Conservation (phyloP, 2,797 vertebrate species). For the Molossus molossus region DNA sequence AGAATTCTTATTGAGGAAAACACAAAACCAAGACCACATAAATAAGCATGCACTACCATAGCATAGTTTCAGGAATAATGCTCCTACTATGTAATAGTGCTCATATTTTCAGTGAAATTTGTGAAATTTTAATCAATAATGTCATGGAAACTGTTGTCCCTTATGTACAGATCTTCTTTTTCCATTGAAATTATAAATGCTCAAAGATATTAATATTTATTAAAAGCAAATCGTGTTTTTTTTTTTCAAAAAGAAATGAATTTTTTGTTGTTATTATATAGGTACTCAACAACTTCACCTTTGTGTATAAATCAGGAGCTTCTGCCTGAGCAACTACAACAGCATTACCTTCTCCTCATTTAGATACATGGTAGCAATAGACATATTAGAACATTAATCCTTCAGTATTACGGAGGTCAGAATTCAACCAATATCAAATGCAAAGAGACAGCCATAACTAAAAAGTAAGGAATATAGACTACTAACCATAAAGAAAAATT, state of each 20-base stretch:
- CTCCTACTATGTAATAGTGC: neutral
- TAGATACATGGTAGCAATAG: neutral
- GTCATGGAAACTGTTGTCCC: neutral
- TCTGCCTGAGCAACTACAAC: neutral
- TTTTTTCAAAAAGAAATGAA: neutral
- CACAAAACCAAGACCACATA: neutral
- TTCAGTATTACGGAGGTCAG: neutral
- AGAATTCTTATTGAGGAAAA: neutral
- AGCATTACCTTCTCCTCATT: neutral
- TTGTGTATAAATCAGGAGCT: neutral
- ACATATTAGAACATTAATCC: neutral
- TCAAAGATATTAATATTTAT: conserved; percentile 25
- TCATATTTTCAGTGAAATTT: neutral
- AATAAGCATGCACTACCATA: neutral
- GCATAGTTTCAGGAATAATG: neutral
- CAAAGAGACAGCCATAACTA: neutral
- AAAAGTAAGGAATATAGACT: neutral
- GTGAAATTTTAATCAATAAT: conserved; percentile 28
- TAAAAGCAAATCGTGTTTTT: neutral
- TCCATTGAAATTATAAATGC: neutral
- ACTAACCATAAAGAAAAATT: neutral
- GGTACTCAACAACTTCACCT: neutral
- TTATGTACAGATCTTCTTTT: neutral
- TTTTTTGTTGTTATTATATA: neutral
- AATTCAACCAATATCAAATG: neutral